phyloP scores from a whole-genome alignment of 2,113 vertebrate genomes.

The Alligator sinensis region DNA sequence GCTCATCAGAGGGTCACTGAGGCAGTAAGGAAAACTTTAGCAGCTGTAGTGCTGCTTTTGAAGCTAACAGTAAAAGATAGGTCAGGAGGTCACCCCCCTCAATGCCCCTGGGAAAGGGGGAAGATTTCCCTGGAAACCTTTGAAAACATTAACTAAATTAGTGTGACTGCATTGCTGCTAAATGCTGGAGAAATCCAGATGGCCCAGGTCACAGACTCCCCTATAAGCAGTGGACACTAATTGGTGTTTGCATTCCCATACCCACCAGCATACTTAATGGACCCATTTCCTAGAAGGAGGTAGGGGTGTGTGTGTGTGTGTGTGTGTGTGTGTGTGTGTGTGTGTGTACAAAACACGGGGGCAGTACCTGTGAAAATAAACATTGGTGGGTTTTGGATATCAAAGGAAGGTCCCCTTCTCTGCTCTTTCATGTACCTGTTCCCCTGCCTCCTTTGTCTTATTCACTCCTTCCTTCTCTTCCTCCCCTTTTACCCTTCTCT shows the following conservation, averaged over 20 bases:
- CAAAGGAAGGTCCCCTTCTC: not conserved
- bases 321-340: no score
- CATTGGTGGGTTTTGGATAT: fast-evolving
- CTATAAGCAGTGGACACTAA: not conserved
- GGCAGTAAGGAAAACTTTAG: constrained; percentile 68
- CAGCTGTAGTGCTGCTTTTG: constrained; percentile 72
- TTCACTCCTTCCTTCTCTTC: not conserved
- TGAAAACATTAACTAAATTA: constrained; percentile 68
- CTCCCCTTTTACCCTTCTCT: not conserved
- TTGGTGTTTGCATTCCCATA: constrained; percentile 57
- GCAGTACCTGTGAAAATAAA: constrained; percentile 6
- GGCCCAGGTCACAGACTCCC: constrained; percentile 26
- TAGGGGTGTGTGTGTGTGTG: not conserved
- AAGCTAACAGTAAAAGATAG: constrained; percentile 54
- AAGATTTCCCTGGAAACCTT: constrained; percentile 59
- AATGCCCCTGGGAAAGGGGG: constrained; percentile 61
- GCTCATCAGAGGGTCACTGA: constrained; percentile 36
- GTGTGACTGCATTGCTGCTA: constrained; percentile 57
- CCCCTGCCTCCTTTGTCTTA: not conserved
- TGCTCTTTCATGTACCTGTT: not conserved
- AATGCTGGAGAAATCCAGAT: constrained; percentile 58
- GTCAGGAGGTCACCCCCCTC: constrained; percentile 61
- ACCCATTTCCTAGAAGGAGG: not conserved
- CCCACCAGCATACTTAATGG: constrained; percentile 35
- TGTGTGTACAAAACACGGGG: no score